Percentiles rank a stretch among this genome's conserved stretches.
phyloP scores from a whole-genome alignment of 2,888 invertebrate species.

The Drosophila vallismaia region DNA sequence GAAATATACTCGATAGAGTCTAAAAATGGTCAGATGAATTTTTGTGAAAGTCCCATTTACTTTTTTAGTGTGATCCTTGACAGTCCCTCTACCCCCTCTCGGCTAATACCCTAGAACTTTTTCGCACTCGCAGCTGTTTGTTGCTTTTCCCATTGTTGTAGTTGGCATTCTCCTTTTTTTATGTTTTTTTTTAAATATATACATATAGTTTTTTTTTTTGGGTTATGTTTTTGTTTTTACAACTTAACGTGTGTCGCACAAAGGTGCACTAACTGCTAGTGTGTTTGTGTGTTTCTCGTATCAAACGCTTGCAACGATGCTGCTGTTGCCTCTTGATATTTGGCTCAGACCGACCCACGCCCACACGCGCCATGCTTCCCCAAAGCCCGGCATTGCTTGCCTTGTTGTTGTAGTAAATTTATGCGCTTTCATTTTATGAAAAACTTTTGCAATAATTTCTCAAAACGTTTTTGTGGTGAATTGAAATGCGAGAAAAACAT shows the following conservation, averaged over 20 bases:
- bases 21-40: too few species aligned
- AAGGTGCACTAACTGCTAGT: conserved; percentile 58
- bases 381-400: conserved; percentile 47
- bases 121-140: conserved; percentile 56
- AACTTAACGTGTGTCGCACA: conserved; percentile 74
- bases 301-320: conserved; percentile 65
- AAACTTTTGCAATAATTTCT: conserved; percentile 83
- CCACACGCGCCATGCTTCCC: background rate
- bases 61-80: conserved; percentile 7
- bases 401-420: conserved; percentile 74
- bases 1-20: background rate
- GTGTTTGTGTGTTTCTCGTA: conserved; percentile 46
- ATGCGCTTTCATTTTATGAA: conserved; percentile 81
- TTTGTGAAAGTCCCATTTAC: background rate
- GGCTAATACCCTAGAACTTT: conserved; percentile 49
- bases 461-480: conserved; percentile 83
- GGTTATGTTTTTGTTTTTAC: conserved; percentile 52
- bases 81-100: conserved; percentile 17
- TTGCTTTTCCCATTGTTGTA: conserved; percentile 43
- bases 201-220: conserved; percentile 1
- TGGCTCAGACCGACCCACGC: conserved; percentile 49
- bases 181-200: conserved; percentile 9
- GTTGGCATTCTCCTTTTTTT: conserved; percentile 7
- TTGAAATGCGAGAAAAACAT: conserved; percentile 82
- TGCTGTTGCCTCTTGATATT: conserved; percentile 63